These are phyloP conservation scores for Elaphurus davidianus DNA, from an alignment of 2,113 vertebrate genomes.

Conservation along the genomic window DNA sequence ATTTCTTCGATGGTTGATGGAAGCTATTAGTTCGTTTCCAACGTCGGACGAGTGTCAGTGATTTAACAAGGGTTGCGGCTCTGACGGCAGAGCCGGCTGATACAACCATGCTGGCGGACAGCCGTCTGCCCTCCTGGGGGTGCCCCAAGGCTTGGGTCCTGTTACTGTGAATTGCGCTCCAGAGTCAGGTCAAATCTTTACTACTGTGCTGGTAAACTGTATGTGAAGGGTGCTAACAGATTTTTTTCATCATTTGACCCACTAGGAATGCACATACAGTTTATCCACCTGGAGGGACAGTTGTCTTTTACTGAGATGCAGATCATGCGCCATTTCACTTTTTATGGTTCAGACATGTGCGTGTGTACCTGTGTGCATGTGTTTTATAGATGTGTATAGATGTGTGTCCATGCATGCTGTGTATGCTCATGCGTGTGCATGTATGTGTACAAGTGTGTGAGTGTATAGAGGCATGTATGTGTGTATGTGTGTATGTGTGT, in stretches of 20 bases:
- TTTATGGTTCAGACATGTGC: slow-evolving; percentile 17
- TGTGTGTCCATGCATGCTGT: slow-evolving; percentile 26
- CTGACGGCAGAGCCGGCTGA: neutral
- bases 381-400: neutral
- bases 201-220: neutral
- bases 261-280: neutral
- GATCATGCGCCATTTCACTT: neutral
- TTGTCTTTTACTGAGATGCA: neutral
- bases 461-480: neutral
- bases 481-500: neutral
- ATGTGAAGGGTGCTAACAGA: neutral
- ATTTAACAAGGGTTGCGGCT: slow-evolving; percentile 52
- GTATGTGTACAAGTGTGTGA: neutral
- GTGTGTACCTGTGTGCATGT: neutral
- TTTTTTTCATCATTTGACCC: neutral
- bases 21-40: slow-evolving; percentile 69
- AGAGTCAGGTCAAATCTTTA: slow-evolving; percentile 27
- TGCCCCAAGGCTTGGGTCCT: neutral
- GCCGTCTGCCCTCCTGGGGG: neutral
- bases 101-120: accelerated
- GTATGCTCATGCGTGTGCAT: slow-evolving; percentile 21
- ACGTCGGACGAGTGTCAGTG: slow-evolving; percentile 40
- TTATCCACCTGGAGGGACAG: neutral
- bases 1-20: slow-evolving; percentile 63
- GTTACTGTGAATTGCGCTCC: neutral